Conservation (phyloP, 2,888 invertebrate species). For the Clistopyga incitator region DNA sequence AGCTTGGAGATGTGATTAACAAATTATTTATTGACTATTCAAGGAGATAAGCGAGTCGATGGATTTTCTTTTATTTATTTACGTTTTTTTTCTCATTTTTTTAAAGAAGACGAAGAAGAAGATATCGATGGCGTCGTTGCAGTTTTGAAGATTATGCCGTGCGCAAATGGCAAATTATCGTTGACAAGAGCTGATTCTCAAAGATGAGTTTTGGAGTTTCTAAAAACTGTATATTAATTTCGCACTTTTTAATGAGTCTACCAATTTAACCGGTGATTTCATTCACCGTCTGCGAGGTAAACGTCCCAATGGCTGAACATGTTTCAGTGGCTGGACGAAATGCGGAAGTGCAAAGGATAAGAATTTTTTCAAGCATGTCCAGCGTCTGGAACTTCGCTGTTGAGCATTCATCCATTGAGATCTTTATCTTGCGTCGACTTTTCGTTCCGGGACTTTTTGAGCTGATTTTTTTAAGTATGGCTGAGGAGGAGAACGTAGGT, state of each 20-base stretch:
- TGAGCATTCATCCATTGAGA: too few species aligned
- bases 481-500: conserved; percentile 78
- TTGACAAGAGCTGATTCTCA: conserved; percentile 36
- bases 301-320: too few species aligned
- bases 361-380: too few species aligned
- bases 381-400: too few species aligned
- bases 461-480: conserved; percentile 80
- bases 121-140: neutral
- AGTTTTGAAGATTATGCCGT: conserved; percentile 15
- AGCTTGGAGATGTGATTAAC: conserved; percentile 19
- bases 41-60: neutral
- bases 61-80: conserved; percentile 2
- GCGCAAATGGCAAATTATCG: neutral
- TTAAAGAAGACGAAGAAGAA: conserved; percentile 6
- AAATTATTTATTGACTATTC: conserved; percentile 8
- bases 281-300: neutral
- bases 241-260: conserved; percentile 6
- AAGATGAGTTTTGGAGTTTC: conserved; percentile 12
- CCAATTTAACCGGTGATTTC: conserved; percentile 2
- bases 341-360: too few species aligned
- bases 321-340: too few species aligned
- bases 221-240: conserved; percentile 36
- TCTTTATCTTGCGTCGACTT: neutral
- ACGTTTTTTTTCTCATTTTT: neutral
- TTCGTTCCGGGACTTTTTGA: conserved; percentile 77